A percentile compares a stretch with the other conserved stretches of the same genome.
phyloP scores from a whole-genome alignment of 2,888 invertebrate species.

The Emmelina monodactyla region DNA sequence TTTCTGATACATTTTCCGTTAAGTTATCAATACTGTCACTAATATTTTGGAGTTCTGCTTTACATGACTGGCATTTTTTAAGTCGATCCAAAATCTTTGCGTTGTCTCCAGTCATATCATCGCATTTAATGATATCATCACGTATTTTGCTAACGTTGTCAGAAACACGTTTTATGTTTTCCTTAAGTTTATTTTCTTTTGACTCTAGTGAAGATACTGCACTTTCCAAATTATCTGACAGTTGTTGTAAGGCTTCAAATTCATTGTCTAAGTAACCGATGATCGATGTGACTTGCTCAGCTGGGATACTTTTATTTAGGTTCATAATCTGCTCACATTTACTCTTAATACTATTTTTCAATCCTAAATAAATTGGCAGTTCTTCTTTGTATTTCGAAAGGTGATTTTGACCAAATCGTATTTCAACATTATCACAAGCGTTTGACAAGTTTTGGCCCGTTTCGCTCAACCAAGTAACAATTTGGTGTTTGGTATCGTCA shows the following conservation, averaged over 20 bases:
- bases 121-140: constrained; percentile 87
- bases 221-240: constrained; percentile 77
- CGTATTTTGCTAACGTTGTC: constrained; percentile 77
- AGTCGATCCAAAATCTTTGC: constrained; percentile 82
- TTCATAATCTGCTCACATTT: constrained; percentile 83
- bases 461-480: constrained; percentile 84
- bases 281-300: constrained; percentile 73
- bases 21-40: constrained; percentile 74
- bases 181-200: constrained; percentile 75
- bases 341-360: constrained; percentile 78
- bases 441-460: constrained; percentile 80
- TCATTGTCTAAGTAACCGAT: constrained; percentile 75
- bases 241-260: constrained; percentile 75
- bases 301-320: constrained; percentile 74
- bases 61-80: constrained; percentile 75
- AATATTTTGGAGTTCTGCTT: constrained; percentile 73
- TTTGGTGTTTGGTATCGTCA: constrained; percentile 83
- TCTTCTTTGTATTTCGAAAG: constrained; percentile 87
- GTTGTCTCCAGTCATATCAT: constrained; percentile 89
- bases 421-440: constrained; percentile 81
- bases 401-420: constrained; percentile 79
- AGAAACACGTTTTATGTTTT: constrained; percentile 74
- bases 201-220: constrained; percentile 77
- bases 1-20: constrained; percentile 72
- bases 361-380: constrained; percentile 76